Base-by-base conservation (phyloP, 2,888 invertebrate species). In the Torymus tubicola region DNA sequence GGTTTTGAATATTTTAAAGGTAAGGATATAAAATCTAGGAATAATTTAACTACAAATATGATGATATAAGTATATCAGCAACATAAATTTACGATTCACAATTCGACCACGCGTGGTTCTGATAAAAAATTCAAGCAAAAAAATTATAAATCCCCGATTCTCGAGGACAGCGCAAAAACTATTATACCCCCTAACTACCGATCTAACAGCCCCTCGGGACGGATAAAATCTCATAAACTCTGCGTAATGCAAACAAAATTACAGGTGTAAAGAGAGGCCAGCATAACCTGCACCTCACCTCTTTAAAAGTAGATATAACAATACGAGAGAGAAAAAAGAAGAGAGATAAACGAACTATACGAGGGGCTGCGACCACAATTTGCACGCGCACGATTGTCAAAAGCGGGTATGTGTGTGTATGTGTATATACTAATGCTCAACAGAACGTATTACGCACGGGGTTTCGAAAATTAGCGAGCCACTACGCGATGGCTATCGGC, bases 401-500 rank as follows among this genome's bases (percentile, higher is more conserved):
- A 42, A 42, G 42, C 42, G 42, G 42, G 42, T 42, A 55, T 24
- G 8, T 18, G 31, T 0, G 42, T 11, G 16, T 12, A 24, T 31
- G 60, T 2, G 4, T 14, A 75, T 14, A 50, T 14, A 55, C 53
- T n/a, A 50, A 11, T 55, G 68, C 53, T 8, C 53, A 53, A 31
- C 57, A 63, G 31, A 52, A 75, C 11, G 60, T 53, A 61, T 53
- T 42, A 61, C 13, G 58, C 10, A 60, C 31, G n/a, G 64, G 50
- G 14, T 52, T n/a, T 53, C 24, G 58, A 52, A 79, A 88, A 87
- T 87, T 87, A 87, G 86, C 85, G 78, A 80, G 85, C 86, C 86
- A 87, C 16, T 63, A 78, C 71, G 74, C 81, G 88, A 88, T 88
- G 74, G 82, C 82, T 86, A 88, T 88, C 87, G 84, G 73, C 63